phyloP scores from a whole-genome alignment of 2,888 invertebrate species.

The Timandra comae region DNA sequence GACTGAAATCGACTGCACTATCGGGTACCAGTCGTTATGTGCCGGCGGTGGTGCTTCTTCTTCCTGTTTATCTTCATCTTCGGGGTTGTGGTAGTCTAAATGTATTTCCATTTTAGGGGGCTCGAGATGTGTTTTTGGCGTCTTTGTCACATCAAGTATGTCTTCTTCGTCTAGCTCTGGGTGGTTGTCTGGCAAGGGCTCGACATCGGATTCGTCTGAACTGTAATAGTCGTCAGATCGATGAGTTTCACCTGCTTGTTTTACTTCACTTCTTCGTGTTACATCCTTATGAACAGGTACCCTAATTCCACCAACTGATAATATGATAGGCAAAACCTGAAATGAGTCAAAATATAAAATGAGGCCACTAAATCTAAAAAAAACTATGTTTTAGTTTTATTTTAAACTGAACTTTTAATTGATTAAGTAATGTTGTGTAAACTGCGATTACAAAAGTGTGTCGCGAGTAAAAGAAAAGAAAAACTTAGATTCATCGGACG shows the following conservation, averaged over 20 bases:
- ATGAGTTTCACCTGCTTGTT: too few relatives aligned
- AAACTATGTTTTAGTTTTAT: too few relatives aligned
- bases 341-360: too few relatives aligned
- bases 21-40: conserved; percentile 65
- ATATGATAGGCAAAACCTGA: conserved; percentile 43
- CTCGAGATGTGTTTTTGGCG: conserved; percentile 55
- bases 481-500: too few relatives aligned
- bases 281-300: conserved; percentile 46
- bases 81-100: conserved; percentile 29
- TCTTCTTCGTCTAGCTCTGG: conserved; percentile 38
- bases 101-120: conserved; percentile 48
- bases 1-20: too few relatives aligned
- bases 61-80: conserved; percentile 24
- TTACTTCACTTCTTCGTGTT: conserved; percentile 22
- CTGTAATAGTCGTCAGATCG: too few relatives aligned
- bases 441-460: too few relatives aligned
- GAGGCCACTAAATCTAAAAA: too few relatives aligned
- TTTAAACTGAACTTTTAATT: too few relatives aligned
- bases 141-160: conserved; percentile 31
- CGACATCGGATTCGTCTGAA: conserved; percentile 37
- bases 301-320: conserved; percentile 43
- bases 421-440: too few relatives aligned
- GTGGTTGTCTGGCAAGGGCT: too few relatives aligned
- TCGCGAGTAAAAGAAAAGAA: too few relatives aligned
- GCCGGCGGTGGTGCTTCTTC: conserved; percentile 33